These are phyloP conservation scores for Colletes gigas DNA, from an alignment of 1,140 invertebrate genomes.

Conservation along the genomic window DNA sequence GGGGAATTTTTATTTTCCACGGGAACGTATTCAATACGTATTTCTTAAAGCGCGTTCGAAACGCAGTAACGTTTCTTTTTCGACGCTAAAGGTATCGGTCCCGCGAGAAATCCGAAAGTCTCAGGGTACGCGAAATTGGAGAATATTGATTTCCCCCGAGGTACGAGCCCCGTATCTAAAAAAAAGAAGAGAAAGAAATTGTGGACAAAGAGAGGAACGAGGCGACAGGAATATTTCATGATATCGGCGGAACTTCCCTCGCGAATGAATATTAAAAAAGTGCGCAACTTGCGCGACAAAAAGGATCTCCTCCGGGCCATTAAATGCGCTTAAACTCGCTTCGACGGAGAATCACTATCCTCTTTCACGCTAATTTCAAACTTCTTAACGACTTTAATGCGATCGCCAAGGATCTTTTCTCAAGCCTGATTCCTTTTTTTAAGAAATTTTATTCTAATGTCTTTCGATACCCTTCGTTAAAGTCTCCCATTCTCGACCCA, in stretches of 20 bases:
- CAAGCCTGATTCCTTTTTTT: too few relatives aligned
- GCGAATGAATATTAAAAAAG: slow-evolving; percentile 30
- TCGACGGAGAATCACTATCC: neutral
- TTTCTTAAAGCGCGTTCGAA: slow-evolving; percentile 12
- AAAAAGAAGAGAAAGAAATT: neutral
- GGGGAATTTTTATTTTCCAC: slow-evolving; percentile 7
- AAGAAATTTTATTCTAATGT: too few relatives aligned
- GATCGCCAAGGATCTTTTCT: neutral
- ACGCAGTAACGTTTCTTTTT: slow-evolving; percentile 5
- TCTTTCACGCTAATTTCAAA: slow-evolving; percentile 18
- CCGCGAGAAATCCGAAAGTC: slow-evolving; percentile 48
- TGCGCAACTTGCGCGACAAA: neutral
- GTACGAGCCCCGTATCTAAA: slow-evolving; percentile 21
- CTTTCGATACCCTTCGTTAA: too few relatives aligned
- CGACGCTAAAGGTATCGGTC: slow-evolving; percentile 27
- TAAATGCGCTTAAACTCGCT: neutral
- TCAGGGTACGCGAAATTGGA: slow-evolving; percentile 34
- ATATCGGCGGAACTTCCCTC: slow-evolving; percentile 25
- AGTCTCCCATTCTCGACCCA: too few relatives aligned
- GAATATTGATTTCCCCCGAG: slow-evolving; percentile 50
- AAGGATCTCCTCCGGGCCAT: slow-evolving; percentile 1
- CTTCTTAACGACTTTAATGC: slow-evolving; percentile 21
- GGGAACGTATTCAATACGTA: slow-evolving; percentile 1
- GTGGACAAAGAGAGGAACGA: slow-evolving; percentile 27
- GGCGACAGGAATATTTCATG: slow-evolving; percentile 41